Base-by-base conservation (phyloP, 1,140 invertebrate genomes). In the Daktulosphaira vitifoliae region DNA sequence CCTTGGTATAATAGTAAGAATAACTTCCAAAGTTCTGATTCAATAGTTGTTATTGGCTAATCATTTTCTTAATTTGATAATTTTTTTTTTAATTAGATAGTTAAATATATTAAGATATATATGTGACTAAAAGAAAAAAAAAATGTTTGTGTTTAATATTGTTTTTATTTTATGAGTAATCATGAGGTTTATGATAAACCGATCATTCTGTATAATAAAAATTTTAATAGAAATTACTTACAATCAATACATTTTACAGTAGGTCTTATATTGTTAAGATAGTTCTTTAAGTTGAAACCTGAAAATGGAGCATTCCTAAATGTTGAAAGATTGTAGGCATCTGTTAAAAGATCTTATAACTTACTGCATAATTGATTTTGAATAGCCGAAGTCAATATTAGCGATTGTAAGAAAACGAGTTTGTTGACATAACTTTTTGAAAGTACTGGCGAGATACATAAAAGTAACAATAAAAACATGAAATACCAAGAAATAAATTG, bases 391-490 rank as follows among this genome's bases (percentile, higher is more conserved):
- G n/a, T 23, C 11, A 62, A 62, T 46, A 48, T 48, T 46, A 62
- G 13, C 6, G 9, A 48, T 37, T 62, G 56, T 22, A 33, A 4
- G 44, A 26, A 46, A 18, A 62, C 16, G 42, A 48, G n/a, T 25
- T 16, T 46, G 29, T 3, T 15, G 56, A 62, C 56, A 62, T 62
- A 62, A 13, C 29, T 62, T 62, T 26, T 29, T 62, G 46, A 48
- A 62, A 15, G 18, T 33, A 15, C 29, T 62, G 18, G 56, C 22
- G 16, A 62, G 44, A 62, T 62, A 62, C 56, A 62, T 62, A 62
- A 48, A 62, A 62, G 2, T 62, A 46, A 62, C 42, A 48, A n/a
- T 1, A 48, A 20, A 13, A n/a, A 11, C 25, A 46, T 62, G 13
- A 37, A 15, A 22, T 5, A 22, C 20, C 42, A 44, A 18, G 11